Evolutionary conservation across 2,113 vertebrate species (phyloP).

Genomic region (Rhea americana): DNA sequence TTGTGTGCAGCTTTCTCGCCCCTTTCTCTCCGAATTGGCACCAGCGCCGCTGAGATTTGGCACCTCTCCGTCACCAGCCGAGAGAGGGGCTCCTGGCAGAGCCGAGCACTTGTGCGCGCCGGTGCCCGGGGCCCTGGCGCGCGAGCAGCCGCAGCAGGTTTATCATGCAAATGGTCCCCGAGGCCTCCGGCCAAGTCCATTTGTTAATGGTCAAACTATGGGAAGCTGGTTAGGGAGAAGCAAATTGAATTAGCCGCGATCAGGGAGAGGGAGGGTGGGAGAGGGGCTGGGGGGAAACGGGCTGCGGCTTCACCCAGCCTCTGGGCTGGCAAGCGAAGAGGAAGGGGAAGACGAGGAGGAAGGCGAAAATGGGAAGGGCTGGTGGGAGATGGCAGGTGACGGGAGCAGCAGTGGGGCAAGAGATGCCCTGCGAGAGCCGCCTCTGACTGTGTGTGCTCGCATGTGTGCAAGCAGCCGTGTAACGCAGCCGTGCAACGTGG

Average conservation of each 20-base stretch:
- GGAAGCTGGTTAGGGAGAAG: not conserved
- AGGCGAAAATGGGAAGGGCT: not conserved
- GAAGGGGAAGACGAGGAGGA: not conserved
- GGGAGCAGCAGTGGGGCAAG: not conserved
- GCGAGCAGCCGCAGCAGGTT: not conserved
- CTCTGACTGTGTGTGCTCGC: not conserved
- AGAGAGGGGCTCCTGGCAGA: not conserved
- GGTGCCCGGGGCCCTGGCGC: constrained; percentile 15
- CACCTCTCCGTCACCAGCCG: not conserved
- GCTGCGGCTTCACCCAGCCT: not conserved
- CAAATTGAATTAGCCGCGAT: not conserved
- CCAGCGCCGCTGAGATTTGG: not conserved
- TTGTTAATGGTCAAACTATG: constrained; percentile 12
- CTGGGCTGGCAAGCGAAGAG: accelerated
- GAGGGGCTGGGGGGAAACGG: not conserved
- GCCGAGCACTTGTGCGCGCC: not conserved
- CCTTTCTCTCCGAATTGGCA: constrained; percentile 49
- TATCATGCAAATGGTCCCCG: not conserved
- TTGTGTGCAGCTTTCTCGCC: constrained; percentile 46
- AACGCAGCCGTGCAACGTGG: too few species aligned
- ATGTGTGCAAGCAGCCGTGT: too few species aligned
- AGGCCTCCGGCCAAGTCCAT: not conserved
- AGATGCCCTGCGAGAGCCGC: not conserved
- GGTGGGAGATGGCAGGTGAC: not conserved
- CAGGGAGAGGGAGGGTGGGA: not conserved